These are phyloP conservation scores for Meteorus sp. DNA, from an alignment of 1,140 invertebrate species.

Conservation along the genomic window DNA sequence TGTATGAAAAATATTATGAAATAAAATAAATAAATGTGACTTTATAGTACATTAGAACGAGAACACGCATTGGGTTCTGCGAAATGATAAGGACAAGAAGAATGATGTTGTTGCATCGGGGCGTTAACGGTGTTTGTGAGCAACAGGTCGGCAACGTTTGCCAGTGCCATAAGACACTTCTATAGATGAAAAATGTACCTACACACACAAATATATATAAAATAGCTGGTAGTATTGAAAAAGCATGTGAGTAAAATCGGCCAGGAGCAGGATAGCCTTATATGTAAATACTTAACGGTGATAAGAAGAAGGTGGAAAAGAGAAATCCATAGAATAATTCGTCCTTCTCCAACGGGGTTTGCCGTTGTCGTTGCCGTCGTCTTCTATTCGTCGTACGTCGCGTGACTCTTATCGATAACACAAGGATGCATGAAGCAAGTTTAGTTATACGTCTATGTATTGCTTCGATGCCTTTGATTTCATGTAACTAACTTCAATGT, in stretches of 20 bases:
- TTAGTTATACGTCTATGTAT: no score
- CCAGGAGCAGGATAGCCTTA: conserved; percentile 1
- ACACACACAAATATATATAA: no score
- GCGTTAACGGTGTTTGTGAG: conserved; percentile 26
- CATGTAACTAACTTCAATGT: no score
- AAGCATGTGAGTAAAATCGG: conserved; percentile 15
- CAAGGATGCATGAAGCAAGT: no score
- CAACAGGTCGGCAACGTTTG: conserved; percentile 11
- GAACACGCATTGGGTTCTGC: conserved; percentile 19
- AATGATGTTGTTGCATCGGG: conserved; percentile 22
- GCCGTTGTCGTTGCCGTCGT: background rate
- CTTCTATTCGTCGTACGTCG: conserved; percentile 17
- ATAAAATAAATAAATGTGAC: no score
- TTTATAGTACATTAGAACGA: conserved; percentile 15
- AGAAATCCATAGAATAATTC: conserved; percentile 31
- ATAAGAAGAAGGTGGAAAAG: conserved; percentile 29
- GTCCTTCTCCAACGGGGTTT: conserved; percentile 22
- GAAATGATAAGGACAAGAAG: conserved; percentile 18
- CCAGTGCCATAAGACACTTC: background rate
- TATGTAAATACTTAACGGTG: conserved; percentile 21
- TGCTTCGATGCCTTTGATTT: no score
- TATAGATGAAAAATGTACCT: conserved; percentile 2
- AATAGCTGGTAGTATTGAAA: no score
- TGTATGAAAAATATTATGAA: conserved; percentile 3
- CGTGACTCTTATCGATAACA: conserved; percentile 34